These are phyloP conservation scores for Ophioninae sp. DNA, from an alignment of 2,888 invertebrate genomes.

Conservation along the genomic window DNA sequence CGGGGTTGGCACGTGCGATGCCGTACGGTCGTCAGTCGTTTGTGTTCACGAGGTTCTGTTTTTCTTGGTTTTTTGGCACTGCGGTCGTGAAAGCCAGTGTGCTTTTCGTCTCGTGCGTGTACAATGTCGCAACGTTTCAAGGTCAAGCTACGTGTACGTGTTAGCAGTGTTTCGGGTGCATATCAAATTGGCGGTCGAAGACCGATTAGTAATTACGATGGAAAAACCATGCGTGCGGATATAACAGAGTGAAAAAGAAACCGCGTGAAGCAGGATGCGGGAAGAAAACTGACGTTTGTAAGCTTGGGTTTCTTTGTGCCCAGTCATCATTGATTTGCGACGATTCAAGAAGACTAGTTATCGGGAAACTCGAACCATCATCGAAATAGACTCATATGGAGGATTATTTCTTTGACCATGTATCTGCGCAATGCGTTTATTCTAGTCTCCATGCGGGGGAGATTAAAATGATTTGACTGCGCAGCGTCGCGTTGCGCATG, in stretches of 20 bases:
- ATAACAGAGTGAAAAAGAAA: conserved; percentile 40
- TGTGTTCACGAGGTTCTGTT: conserved; percentile 5
- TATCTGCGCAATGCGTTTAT: no score
- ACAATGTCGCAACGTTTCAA: background rate
- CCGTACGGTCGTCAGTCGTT: conserved; percentile 46
- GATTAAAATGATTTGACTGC: no score
- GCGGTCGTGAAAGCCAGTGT: conserved; percentile 7
- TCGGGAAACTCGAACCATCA: no score
- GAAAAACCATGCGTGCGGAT: conserved; percentile 55
- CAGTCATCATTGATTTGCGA: no score
- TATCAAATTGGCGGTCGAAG: background rate
- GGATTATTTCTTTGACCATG: no score
- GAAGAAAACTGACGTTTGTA: conserved; percentile 20
- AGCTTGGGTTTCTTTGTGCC: conserved; percentile 7
- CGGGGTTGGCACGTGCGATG: conserved; percentile 31
- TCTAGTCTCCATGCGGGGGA: no score
- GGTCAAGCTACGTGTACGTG: conserved; percentile 51
- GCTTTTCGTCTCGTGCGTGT: background rate
- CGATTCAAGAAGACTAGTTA: no score
- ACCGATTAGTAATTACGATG: background rate
- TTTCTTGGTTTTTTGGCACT: conserved; percentile 18
- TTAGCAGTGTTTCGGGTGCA: conserved; percentile 10
- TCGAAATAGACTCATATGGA: no score
- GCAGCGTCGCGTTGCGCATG: no score
- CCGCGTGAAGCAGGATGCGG: conserved; percentile 15